Percentiles rank a stretch among this genome's conserved stretches.
Evolutionary conservation across 1,140 invertebrate species (phyloP).

Genomic region (Lepidotrigona ventralis): DNA sequence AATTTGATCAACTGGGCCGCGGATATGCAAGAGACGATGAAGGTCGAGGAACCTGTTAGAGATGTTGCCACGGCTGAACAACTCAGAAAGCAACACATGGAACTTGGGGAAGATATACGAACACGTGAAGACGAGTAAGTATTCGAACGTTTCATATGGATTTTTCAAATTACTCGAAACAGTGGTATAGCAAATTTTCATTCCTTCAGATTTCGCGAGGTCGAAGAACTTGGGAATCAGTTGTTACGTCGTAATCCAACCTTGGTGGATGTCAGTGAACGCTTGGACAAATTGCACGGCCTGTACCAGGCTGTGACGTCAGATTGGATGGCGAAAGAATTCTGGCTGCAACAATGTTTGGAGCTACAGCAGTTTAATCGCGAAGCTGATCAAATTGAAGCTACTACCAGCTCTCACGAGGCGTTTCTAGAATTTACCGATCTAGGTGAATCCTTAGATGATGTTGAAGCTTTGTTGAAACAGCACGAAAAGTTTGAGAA

Average conservation of each 20-base stretch:
- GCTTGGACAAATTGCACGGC: slow-evolving; percentile 86
- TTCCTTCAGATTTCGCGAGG: slow-evolving; percentile 86
- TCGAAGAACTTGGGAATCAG: slow-evolving; percentile 88
- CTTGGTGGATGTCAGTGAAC: slow-evolving; percentile 85
- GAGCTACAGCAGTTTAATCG: slow-evolving; percentile 95
- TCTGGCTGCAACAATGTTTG: slow-evolving; percentile 90
- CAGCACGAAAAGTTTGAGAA: slow-evolving; percentile 97
- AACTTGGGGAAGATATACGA: slow-evolving; percentile 94
- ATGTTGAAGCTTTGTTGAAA: slow-evolving; percentile 96
- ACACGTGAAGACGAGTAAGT: slow-evolving; percentile 92
- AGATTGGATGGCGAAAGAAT: slow-evolving; percentile 90
- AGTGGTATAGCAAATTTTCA: not conserved
- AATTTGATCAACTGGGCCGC: slow-evolving; percentile 89
- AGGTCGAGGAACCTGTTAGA: slow-evolving; percentile 89
- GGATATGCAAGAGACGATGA: slow-evolving; percentile 89
- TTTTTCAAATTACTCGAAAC: not conserved
- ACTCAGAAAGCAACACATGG: slow-evolving; percentile 94
- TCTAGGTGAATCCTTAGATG: slow-evolving; percentile 94
- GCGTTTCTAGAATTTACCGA: slow-evolving; percentile 95
- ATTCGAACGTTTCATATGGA: slow-evolving; percentile 2
- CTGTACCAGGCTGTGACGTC: slow-evolving; percentile 87
- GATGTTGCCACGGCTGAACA: slow-evolving; percentile 95
- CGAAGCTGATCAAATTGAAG: slow-evolving; percentile 98
- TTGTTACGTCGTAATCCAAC: slow-evolving; percentile 86
- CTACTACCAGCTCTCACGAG: slow-evolving; percentile 95